Evolutionary conservation across 2,797 vertebrate genomes (phyloP), one percentile per base, ranked within the genome.

Genomic region (Borostomias antarcticus): DNA sequence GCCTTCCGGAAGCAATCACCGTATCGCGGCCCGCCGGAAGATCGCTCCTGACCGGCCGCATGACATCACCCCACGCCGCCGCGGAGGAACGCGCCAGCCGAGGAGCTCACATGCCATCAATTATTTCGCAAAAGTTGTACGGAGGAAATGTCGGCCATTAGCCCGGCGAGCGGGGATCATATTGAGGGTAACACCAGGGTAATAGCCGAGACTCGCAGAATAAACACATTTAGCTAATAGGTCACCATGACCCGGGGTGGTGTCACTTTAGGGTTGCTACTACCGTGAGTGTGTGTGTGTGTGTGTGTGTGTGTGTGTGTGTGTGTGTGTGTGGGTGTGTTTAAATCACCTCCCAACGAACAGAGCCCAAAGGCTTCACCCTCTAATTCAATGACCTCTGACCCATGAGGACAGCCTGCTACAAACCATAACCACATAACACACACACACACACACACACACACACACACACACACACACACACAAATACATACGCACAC

Each of bases 211-310:
- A 88, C 89, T 91, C 85, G 82, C 88, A 92, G 87, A 91, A 89
- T 86, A 93, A 93, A 93, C 91, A 93, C 90, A 91, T 91, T 93
- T 90, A 88, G 88, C 81, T 89, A 92, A 91, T 88, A 90, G 91
- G 89, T 88, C 85, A 85, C 79, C 82, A 57, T 62, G 74, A 81
- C 80, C 74, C 78, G 83, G 51, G 47, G 51, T 35, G 63, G 73
- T 75, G 71, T 80, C 73, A 56, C 72, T 82, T 53, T 30, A 59
- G 64, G 69, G 58, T 33, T 33, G 32, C 62, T 37, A 58, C 57
- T 25, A 9, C 21, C 32, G 4, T 19, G n/a, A 25, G n/a, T 45
- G 40, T n/a, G 40, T 13, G 37, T 40, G 37, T 2, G 37, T 40
- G 37, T 43, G 40, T 43, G 40, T n/a, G 15, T 43, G 35, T 37